Base-by-base conservation (phyloP, 2,113 vertebrate species). In the Sprattus sprattus region DNA sequence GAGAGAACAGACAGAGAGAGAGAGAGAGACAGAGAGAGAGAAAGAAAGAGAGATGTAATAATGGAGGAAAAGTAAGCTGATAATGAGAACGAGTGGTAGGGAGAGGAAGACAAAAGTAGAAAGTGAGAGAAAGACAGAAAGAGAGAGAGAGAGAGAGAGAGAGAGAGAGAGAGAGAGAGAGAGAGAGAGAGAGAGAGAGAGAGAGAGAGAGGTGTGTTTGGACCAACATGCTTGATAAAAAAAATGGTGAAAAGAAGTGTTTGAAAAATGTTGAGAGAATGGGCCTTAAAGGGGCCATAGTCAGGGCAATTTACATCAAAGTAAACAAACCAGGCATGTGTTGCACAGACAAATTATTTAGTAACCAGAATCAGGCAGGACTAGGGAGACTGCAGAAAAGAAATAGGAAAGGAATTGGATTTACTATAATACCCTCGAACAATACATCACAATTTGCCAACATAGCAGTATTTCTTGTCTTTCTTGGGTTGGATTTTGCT, bases 121-220 rank as follows among this genome's bases (percentile, higher is more conserved):
- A 39, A 39, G 39, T 39, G 39, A 39, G 39, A 39, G 39, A 39
- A 39, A 2, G 39, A 39, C 39, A 2, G 39, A 39, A 2, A 2
- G 39, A 2, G 39, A 39, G 39, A 39, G 39, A 39, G 39, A 39
- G 39, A 39, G 39, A 39, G 39, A 39, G n/a, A n/a, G n/a, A n/a
- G n/a, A n/a, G n/a, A 45, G 52, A 45, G 57, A 84, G 49, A 60
- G 20, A 67, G 54, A 45, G 57, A 81, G 13, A 15, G 15, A 46
- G 87, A 82, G 88, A 81, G 85, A 85, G 50, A 85, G 16, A 82
- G 3, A 44, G 28, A 16, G 32, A 18, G 25, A 25, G 25, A 82
- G 54, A 52, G 80, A 52, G 67, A 86, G 81, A 28, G 80, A 82
- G 71, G 50, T 28, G 81, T n/a, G n/a, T n/a, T 39, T 39, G 39